These are phyloP conservation scores for Stegodyphus dumicola DNA, from an alignment of 1,140 invertebrate species.

Conservation along the genomic window DNA sequence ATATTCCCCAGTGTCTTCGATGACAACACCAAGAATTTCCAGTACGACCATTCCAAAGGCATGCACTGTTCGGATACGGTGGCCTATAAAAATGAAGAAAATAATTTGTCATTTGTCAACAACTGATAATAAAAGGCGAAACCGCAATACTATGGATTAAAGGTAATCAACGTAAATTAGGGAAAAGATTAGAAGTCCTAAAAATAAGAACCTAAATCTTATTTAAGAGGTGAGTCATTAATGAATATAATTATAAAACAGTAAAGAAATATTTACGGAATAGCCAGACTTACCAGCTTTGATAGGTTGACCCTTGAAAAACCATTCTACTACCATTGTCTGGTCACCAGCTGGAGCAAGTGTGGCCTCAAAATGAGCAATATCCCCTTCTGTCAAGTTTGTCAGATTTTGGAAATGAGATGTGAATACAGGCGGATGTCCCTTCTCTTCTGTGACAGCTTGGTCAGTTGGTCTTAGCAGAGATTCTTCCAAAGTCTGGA, in stretches of 20 bases:
- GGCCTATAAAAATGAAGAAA: constrained; percentile 43
- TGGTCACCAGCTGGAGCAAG: constrained; percentile 93
- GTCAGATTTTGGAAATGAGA: constrained; percentile 84
- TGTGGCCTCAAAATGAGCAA: constrained; percentile 94
- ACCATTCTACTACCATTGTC: constrained; percentile 97
- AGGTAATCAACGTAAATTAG: too few species aligned
- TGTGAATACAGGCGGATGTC: constrained; percentile 87
- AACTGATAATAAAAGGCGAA: too few species aligned
- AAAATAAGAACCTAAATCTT: background rate
- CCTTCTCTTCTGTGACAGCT: constrained; percentile 75
- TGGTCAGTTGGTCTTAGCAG: constrained; percentile 77
- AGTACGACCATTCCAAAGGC: constrained; percentile 97
- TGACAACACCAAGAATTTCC: constrained; percentile 87
- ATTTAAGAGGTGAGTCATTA: background rate
- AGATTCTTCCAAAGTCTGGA: constrained; percentile 91
- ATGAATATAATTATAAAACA: background rate
- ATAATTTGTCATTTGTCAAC: background rate
- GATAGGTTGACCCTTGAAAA: constrained; percentile 89
- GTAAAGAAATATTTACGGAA: background rate
- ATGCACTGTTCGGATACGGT: constrained; percentile 91
- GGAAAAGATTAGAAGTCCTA: too few species aligned
- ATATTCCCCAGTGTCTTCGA: constrained; percentile 87
- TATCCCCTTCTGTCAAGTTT: constrained; percentile 87
- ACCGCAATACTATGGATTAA: too few species aligned
- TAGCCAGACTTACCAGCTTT: constrained; percentile 70